phyloP scores from a whole-genome alignment of 2,888 invertebrate species.

The Yponomeuta evonymella region DNA sequence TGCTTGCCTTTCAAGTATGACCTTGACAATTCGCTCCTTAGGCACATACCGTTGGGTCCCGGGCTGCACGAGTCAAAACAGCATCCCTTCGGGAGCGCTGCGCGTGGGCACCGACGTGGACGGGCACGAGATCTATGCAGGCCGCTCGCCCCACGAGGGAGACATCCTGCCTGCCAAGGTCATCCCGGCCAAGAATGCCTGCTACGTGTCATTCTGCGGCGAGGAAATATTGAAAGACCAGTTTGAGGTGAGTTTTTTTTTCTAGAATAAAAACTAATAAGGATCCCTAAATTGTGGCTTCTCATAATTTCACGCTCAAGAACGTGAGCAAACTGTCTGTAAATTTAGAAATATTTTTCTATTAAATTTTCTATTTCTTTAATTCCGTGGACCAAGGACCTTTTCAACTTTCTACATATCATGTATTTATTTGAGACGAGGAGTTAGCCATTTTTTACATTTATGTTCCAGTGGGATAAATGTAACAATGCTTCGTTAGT shows the following conservation, averaged over 20 bases:
- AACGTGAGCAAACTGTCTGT: not conserved
- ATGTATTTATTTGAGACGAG: no score
- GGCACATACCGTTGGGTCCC: slow-evolving; percentile 73
- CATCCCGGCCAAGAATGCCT: slow-evolving; percentile 78
- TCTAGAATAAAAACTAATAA: no score
- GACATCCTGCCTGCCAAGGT: slow-evolving; percentile 82
- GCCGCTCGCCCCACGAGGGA: slow-evolving; percentile 80
- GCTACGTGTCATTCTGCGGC: slow-evolving; percentile 79
- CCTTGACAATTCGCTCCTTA: slow-evolving; percentile 26
- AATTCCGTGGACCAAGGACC: no score
- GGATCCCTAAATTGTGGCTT: no score
- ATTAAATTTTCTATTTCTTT: no score
- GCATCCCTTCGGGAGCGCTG: slow-evolving; percentile 66
- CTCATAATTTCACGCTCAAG: not conserved
- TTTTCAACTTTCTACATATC: no score
- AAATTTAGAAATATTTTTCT: no score
- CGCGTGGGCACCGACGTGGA: slow-evolving; percentile 81
- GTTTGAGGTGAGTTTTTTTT: slow-evolving; percentile 71
- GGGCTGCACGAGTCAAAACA: slow-evolving; percentile 64
- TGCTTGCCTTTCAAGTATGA: not conserved
- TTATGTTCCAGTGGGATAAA: no score
- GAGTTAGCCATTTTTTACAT: no score
- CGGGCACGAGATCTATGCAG: slow-evolving; percentile 84
- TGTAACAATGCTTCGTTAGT: no score
- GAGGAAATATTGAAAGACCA: slow-evolving; percentile 79